Evolutionary conservation across 2,797 vertebrate genomes (phyloP).

Genomic region (Chiloscyllium punctatum): DNA sequence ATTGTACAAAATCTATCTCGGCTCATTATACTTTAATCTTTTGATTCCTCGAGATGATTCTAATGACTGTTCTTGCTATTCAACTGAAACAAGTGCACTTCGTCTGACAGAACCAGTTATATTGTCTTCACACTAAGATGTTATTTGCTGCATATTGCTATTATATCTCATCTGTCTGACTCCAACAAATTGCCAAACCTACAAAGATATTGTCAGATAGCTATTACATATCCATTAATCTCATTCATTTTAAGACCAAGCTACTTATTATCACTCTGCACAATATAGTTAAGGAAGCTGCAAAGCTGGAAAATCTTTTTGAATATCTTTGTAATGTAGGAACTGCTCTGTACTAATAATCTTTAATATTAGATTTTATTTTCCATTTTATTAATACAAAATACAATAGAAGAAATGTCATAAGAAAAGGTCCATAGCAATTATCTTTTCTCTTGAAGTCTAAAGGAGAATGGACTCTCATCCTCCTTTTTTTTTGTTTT

Average conservation of each 20-base stretch:
- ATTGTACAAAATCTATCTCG: neutral
- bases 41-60: neutral
- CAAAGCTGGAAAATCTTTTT: neutral
- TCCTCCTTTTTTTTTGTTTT: neutral
- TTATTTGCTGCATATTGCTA: neutral
- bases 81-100: neutral
- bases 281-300: neutral
- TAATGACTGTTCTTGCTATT: neutral
- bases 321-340: neutral
- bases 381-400: neutral
- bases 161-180: neutral
- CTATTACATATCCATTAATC: neutral
- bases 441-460: neutral
- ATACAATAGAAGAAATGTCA: neutral
- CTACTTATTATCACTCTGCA: neutral
- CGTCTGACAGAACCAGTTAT: too few species aligned
- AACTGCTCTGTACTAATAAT: neutral
- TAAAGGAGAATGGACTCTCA: neutral
- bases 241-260: neutral
- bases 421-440: neutral
- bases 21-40: neutral
- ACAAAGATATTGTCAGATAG: constrained; percentile 1
- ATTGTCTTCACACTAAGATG: neutral
- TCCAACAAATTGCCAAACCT: neutral
- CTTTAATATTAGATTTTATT: neutral